Conservation (phyloP, 2,797 vertebrate genomes). For the Nyctibius grandis region DNA sequence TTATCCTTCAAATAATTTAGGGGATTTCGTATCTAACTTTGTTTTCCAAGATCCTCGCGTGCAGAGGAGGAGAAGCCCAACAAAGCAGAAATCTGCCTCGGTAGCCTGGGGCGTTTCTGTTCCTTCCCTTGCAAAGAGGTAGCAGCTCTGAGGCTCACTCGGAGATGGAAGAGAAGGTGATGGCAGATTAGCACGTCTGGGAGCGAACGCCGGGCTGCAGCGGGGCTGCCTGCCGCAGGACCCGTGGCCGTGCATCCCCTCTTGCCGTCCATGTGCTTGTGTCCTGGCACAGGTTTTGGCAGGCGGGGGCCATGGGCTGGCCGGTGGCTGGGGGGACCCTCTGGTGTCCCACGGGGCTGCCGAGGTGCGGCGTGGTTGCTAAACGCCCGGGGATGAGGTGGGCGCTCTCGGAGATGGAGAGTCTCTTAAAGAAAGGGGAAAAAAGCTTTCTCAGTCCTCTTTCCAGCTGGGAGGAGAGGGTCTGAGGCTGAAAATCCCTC, state of each 20-base stretch:
- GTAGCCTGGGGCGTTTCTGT: background rate
- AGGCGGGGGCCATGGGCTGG: no score
- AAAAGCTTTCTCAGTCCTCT: background rate
- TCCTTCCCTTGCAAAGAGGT: background rate
- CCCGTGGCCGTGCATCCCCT: accelerated
- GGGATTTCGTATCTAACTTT: constrained; percentile 12
- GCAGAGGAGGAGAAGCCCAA: background rate
- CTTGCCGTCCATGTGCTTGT: accelerated
- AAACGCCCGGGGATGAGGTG: background rate
- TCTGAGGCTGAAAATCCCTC: constrained; percentile 2
- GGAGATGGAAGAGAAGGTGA: background rate
- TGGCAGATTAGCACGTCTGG: background rate
- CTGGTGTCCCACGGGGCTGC: no score
- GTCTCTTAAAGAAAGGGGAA: background rate
- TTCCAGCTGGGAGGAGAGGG: constrained; percentile 5
- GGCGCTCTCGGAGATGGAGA: background rate
- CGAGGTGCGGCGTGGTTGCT: background rate
- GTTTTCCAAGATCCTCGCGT: background rate
- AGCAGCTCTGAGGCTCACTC: background rate
- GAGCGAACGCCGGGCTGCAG: background rate
- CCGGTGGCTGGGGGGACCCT: no score
- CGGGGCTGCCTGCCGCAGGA: background rate
- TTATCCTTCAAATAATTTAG: constrained; percentile 13
- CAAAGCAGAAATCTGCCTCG: background rate
- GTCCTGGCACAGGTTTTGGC: accelerated